These are phyloP conservation scores for Mormyrops attenuatus DNA, from an alignment of 2,797 vertebrate species.

Conservation along the genomic window DNA sequence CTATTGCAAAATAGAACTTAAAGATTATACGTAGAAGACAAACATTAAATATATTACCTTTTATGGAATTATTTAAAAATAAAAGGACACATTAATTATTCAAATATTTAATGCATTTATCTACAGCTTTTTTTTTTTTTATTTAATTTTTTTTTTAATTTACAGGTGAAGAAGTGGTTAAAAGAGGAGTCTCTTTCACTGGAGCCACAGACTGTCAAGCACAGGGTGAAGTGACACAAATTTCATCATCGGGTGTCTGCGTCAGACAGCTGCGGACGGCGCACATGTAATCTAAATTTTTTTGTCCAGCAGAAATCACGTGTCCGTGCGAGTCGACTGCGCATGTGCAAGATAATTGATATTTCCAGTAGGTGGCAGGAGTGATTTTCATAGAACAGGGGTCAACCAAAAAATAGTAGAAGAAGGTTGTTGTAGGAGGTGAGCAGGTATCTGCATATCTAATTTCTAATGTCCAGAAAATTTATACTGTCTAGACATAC, in stretches of 20 bases:
- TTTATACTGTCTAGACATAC: not conserved
- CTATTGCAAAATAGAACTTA: not conserved
- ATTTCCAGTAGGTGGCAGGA: not conserved
- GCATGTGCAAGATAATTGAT: not conserved
- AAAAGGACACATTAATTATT: too few relatives aligned
- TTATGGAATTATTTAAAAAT: too few relatives aligned
- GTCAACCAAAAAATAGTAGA: not conserved
- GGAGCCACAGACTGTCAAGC: not conserved
- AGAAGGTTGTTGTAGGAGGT: not conserved
- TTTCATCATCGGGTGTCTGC: not conserved
- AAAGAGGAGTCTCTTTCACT: not conserved
- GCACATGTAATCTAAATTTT: not conserved
- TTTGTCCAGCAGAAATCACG: not conserved
- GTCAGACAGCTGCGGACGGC: not conserved
- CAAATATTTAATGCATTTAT: too few relatives aligned
- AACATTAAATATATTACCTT: too few relatives aligned
- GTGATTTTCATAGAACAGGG: not conserved
- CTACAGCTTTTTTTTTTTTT: too few relatives aligned
- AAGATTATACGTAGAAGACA: too few relatives aligned
- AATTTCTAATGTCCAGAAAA: not conserved
- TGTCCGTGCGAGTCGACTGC: not conserved
- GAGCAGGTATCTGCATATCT: not conserved
- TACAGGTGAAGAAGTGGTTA: not conserved
- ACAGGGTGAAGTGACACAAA: not conserved
- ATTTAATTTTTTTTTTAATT: too few relatives aligned